A percentile compares a stretch with the other conserved stretches of the same genome.
These are phyloP conservation scores for Tachina fera DNA, from an alignment of 2,888 invertebrate genomes.

Conservation along the genomic window DNA sequence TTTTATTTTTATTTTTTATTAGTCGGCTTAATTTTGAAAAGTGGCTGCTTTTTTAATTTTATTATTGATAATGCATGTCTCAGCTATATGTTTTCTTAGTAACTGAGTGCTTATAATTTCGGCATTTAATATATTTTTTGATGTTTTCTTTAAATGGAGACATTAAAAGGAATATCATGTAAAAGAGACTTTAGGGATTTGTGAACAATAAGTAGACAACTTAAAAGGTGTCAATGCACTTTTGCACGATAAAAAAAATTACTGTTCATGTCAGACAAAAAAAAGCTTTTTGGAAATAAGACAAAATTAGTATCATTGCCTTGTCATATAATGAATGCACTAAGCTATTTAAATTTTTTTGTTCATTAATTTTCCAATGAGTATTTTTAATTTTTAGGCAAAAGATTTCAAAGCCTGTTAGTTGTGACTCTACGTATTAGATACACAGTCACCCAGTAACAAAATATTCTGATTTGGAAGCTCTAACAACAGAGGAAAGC, in stretches of 20 bases:
- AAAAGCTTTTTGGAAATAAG: too few species aligned
- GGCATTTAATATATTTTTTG: constrained; percentile 18
- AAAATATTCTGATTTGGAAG: too few species aligned
- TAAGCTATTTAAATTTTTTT: too few species aligned
- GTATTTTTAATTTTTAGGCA: too few species aligned
- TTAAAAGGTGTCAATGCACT: constrained; percentile 26
- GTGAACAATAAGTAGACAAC: neutral
- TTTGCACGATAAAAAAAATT: neutral
- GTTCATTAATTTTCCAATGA: too few species aligned
- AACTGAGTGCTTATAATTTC: constrained; percentile 18
- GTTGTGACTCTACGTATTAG: too few species aligned
- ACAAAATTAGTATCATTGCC: too few species aligned
- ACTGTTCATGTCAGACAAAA: too few species aligned
- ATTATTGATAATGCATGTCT: constrained; percentile 27
- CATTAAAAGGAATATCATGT: constrained; percentile 39
- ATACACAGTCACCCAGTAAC: too few species aligned
- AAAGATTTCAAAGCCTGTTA: too few species aligned
- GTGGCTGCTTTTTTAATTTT: constrained; percentile 19
- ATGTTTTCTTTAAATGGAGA: constrained; percentile 23
- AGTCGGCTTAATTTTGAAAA: constrained; percentile 9
- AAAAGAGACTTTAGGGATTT: constrained; percentile 7
- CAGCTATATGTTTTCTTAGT: constrained; percentile 33
- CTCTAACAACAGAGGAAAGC: too few species aligned
- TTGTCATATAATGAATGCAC: too few species aligned
- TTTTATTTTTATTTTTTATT: constrained; percentile 33